These are phyloP conservation scores for Astropecten irregularis DNA, from an alignment of 53 echinoderm and acorn worm genomes.

Conservation along the genomic window DNA sequence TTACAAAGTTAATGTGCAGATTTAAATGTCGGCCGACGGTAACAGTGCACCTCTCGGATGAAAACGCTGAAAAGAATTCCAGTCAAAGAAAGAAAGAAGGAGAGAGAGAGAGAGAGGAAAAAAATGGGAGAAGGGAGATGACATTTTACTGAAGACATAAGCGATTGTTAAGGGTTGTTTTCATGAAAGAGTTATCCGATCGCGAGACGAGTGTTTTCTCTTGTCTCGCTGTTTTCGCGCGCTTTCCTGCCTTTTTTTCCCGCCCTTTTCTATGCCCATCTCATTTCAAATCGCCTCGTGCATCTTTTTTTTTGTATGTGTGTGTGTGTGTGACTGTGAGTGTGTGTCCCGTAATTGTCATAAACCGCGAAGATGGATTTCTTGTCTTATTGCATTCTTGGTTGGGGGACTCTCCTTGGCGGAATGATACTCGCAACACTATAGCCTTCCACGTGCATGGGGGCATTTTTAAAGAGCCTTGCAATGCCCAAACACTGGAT, in stretches of 20 bases:
- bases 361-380: constrained; percentile 12
- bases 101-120: not conserved
- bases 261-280: not conserved
- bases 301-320: no score
- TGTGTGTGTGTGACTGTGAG: no score
- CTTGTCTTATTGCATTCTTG: constrained; percentile 30
- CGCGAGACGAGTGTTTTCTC: not conserved
- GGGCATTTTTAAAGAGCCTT: constrained; percentile 43
- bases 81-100: no score
- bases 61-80: not conserved
- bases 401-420: not conserved
- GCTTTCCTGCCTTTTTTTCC: not conserved
- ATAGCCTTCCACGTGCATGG: constrained; percentile 48
- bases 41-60: constrained; percentile 12
- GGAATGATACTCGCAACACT: constrained; percentile 40
- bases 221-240: not conserved
- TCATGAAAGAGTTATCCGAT: constrained; percentile 42
- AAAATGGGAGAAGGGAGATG: no score
- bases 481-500: constrained; percentile 50
- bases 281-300: not conserved
- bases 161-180: not conserved
- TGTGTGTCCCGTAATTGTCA: constrained; percentile 19
- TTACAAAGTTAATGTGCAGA: constrained; percentile 32
- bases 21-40: not conserved
- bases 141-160: no score